Evolutionary conservation across 2,113 vertebrate species (phyloP).

Genomic region (Xiphophorus hellerii): DNA sequence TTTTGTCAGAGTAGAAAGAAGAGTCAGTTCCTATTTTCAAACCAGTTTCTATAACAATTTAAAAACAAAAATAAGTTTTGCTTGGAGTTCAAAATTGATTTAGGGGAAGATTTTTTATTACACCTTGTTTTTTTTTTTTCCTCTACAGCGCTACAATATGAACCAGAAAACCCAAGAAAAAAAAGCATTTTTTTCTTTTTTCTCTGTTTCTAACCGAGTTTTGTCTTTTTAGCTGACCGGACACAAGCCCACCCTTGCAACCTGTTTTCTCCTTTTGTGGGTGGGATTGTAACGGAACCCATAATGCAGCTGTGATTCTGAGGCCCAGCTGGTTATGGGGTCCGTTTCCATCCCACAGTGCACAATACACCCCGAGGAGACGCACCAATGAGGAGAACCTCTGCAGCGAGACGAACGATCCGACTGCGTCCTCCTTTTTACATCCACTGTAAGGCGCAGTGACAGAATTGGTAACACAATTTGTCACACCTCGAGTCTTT

Average conservation of each 20-base stretch:
- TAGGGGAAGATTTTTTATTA: no score
- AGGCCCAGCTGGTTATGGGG: conserved; percentile 78
- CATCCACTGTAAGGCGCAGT: no score
- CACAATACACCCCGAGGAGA: conserved; percentile 45
- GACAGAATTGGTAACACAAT: no score
- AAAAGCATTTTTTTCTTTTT: background rate
- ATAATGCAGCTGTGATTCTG: conserved; percentile 84
- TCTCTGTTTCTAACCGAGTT: background rate
- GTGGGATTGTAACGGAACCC: conserved; percentile 85
- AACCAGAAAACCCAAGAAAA: background rate
- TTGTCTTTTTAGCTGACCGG: background rate
- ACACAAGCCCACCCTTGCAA: background rate
- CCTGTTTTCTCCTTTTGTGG: conserved; percentile 42
- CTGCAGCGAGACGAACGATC: background rate
- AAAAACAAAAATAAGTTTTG: background rate
- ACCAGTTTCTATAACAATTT: background rate
- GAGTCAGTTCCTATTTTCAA: conserved; percentile 15
- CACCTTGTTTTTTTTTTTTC: background rate
- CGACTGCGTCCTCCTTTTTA: background rate
- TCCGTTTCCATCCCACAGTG: conserved; percentile 79
- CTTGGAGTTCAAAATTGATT: background rate
- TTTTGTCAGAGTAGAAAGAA: background rate
- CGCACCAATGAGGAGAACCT: background rate
- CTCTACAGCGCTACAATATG: background rate
- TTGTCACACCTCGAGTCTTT: background rate